Conservation (phyloP, 2,888 invertebrate genomes). For the Lasioglossum vierecki region DNA sequence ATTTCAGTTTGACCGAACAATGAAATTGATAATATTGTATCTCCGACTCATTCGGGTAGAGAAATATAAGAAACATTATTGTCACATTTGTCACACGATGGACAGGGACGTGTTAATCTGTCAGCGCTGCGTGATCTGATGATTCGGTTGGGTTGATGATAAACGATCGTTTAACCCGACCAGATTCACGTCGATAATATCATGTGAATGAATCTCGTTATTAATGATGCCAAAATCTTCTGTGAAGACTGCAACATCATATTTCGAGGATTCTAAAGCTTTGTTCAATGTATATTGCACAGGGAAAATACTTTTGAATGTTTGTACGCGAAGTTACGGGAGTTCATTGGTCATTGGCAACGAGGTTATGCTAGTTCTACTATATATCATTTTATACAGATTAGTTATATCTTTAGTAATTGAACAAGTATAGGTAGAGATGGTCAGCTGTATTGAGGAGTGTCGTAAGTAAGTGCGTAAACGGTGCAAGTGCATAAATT, state of each 20-base stretch:
- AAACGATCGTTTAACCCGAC: constrained; percentile 32
- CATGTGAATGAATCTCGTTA: not conserved
- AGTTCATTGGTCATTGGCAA: too few species aligned
- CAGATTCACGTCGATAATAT: constrained; percentile 18
- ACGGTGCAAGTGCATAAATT: too few species aligned
- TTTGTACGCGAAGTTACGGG: not conserved
- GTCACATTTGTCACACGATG: not conserved
- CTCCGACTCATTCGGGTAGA: not conserved
- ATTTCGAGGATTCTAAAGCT: not conserved
- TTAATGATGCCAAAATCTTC: constrained; percentile 27
- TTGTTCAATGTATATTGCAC: not conserved
- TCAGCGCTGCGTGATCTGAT: not conserved
- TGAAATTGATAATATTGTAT: not conserved
- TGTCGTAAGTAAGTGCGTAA: too few species aligned
- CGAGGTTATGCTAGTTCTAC: too few species aligned
- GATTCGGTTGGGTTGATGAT: not conserved
- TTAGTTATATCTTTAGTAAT: too few species aligned
- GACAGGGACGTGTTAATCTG: constrained; percentile 23
- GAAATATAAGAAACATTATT: not conserved
- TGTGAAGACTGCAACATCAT: not conserved
- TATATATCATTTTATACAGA: too few species aligned
- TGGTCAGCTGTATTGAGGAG: too few species aligned
- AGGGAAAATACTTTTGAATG: not conserved
- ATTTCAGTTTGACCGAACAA: not conserved
- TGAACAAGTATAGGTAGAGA: too few species aligned